These are phyloP conservation scores for Solenopsis fugax DNA, from an alignment of 1,140 invertebrate species.

Conservation along the genomic window DNA sequence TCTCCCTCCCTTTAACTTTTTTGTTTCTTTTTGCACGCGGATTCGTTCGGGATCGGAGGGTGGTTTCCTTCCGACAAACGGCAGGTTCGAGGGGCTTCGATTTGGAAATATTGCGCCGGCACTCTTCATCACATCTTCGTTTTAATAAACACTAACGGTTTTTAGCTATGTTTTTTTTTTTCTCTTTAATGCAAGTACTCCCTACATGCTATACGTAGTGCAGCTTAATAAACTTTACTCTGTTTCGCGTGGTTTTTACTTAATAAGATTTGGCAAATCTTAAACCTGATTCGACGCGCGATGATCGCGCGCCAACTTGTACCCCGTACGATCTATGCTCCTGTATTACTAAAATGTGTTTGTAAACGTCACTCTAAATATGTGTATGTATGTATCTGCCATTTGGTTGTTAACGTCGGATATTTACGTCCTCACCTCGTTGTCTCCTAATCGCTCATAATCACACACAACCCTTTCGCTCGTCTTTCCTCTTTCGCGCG, in stretches of 20 bases:
- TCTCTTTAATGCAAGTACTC: constrained; percentile 72
- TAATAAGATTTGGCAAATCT: constrained; percentile 81
- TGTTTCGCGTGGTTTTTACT: constrained; percentile 71
- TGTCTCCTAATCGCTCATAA: constrained; percentile 15
- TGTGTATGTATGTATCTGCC: constrained; percentile 30
- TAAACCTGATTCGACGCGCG: constrained; percentile 71
- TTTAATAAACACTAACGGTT: constrained; percentile 79
- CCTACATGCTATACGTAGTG: constrained; percentile 77
- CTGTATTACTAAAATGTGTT: constrained; percentile 67
- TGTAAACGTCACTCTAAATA: constrained; percentile 27
- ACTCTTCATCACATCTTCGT: constrained; percentile 77
- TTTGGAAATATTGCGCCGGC: constrained; percentile 80
- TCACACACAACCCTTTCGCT: background rate
- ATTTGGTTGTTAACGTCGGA: constrained; percentile 58
- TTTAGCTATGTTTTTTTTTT: constrained; percentile 77
- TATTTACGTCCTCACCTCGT: constrained; percentile 52
- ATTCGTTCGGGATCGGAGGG: background rate
- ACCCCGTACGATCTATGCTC: constrained; percentile 71
- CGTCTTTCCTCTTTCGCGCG: background rate
- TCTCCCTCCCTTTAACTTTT: background rate
- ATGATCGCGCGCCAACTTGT: constrained; percentile 51
- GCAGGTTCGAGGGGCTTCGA: constrained; percentile 65
- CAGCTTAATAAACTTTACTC: constrained; percentile 75
- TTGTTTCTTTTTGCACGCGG: constrained; percentile 19
- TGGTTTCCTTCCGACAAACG: background rate